These are phyloP conservation scores for Ceratitis capitata DNA, from an alignment of 1,140 invertebrate genomes.

Conservation along the genomic window DNA sequence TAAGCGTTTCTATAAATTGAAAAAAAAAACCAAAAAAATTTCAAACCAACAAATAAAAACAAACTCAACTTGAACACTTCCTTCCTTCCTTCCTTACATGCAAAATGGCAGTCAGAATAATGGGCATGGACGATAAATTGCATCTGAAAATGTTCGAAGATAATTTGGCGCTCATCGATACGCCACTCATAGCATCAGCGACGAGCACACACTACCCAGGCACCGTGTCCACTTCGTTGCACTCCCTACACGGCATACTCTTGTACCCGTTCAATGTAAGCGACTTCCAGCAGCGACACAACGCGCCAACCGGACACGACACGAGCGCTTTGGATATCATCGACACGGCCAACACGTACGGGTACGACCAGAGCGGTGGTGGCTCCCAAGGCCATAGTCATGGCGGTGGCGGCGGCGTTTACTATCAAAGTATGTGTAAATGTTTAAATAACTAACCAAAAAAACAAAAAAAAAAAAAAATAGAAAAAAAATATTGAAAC, in stretches of 20 bases:
- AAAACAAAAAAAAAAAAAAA: slow-evolving; percentile 44
- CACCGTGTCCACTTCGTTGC: slow-evolving; percentile 43
- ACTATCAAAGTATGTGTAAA: slow-evolving; percentile 64
- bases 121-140: slow-evolving; percentile 65
- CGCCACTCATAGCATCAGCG: slow-evolving; percentile 59
- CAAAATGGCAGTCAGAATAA: slow-evolving; percentile 65
- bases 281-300: slow-evolving; percentile 62
- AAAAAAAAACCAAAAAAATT: slow-evolving; percentile 33
- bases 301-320: slow-evolving; percentile 57
- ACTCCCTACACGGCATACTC: slow-evolving; percentile 57
- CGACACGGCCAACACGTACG: slow-evolving; percentile 54
- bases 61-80: slow-evolving; percentile 26
- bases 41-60: not conserved
- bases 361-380: slow-evolving; percentile 51
- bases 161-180: slow-evolving; percentile 65
- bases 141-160: slow-evolving; percentile 65
- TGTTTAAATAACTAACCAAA: slow-evolving; percentile 52
- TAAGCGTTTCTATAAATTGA: too few relatives aligned
- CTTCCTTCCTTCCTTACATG: slow-evolving; percentile 45
- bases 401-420: slow-evolving; percentile 59
- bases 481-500: slow-evolving; percentile 38
- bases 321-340: slow-evolving; percentile 55
- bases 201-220: slow-evolving; percentile 57
- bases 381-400: slow-evolving; percentile 49
- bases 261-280: slow-evolving; percentile 65